Conservation (phyloP, 2,888 invertebrate genomes). For the Hemicrepidius hirtus region DNA sequence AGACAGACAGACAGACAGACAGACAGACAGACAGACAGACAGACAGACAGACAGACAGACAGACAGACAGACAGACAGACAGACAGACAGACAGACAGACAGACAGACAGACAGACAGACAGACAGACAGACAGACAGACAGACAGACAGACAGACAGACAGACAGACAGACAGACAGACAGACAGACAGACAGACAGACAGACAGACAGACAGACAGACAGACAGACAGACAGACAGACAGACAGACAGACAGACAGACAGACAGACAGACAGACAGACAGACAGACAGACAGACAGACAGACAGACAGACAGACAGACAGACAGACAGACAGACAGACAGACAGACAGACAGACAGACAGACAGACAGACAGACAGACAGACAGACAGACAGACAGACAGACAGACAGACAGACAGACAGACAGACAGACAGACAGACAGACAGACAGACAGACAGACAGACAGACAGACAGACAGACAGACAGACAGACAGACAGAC, state of each 20-base stretch:
- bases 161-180: constrained; percentile 18
- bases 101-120: constrained; percentile 18
- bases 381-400: constrained; percentile 18
- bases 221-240: constrained; percentile 18
- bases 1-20: constrained; percentile 18
- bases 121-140: constrained; percentile 18
- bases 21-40: constrained; percentile 18
- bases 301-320: constrained; percentile 18
- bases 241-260: constrained; percentile 18
- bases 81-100: constrained; percentile 18
- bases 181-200: constrained; percentile 18
- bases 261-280: constrained; percentile 18
- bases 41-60: constrained; percentile 18
- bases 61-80: constrained; percentile 18
- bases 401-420: constrained; percentile 18
- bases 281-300: constrained; percentile 18
- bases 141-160: constrained; percentile 18
- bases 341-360: constrained; percentile 18
- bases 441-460: constrained; percentile 18
- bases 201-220: constrained; percentile 18
- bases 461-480: constrained; percentile 18
- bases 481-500: constrained; percentile 18
- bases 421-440: constrained; percentile 18
- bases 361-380: constrained; percentile 18
- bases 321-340: constrained; percentile 18